Base-by-base conservation (phyloP, 1,140 invertebrate species). In the Harlomillsia oculata region DNA sequence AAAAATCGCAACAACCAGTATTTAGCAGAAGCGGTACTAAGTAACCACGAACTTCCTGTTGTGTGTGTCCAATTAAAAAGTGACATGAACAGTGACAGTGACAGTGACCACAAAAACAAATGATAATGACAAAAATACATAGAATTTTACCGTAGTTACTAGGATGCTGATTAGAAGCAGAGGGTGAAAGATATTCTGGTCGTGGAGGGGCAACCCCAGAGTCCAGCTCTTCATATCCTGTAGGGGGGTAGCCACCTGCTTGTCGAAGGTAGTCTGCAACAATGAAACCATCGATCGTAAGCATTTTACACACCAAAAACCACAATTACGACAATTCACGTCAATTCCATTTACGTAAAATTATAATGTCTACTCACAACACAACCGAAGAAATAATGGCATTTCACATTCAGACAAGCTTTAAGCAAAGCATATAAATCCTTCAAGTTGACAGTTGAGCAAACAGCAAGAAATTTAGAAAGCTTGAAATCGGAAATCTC, bases 131-230 rank as follows among this genome's bases (percentile, higher is more conserved):
- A 11, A 41, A 9, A 11, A 16, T 41, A 9, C 40, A 13, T 21
- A 49, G 32, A 21, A 20, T 43, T 59, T 67, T 71, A 80, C 79
- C 78, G 72, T 81, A 82, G 72, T 78, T 75, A 67, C 80, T 78
- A 20, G 66, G 75, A 54, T 79, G 76, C 36, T 77, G 78, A 53
- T 80, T 82, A 14, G 82, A 80, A 63, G 81, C 80, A 32, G 81
- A 78, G 59, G 83, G 82, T 61, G 83, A 77, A 53, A 81, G 75
- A 71, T 84, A 86, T 69, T 81, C 80, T 68, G 84, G 81, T 60
- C 78, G 75, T 59, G 80, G 74, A 61, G 77, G 73, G 67, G 78
- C 75, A 62, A 80, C 69, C 30, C 76, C 73, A 54, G 73, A 70
- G 64, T 81, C 80, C 67, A 82, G 72, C 67, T 82, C 80, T 69